Base-by-base conservation (phyloP, 2,113 vertebrate species). In the Sinocyclocheilus anophthalmus region DNA sequence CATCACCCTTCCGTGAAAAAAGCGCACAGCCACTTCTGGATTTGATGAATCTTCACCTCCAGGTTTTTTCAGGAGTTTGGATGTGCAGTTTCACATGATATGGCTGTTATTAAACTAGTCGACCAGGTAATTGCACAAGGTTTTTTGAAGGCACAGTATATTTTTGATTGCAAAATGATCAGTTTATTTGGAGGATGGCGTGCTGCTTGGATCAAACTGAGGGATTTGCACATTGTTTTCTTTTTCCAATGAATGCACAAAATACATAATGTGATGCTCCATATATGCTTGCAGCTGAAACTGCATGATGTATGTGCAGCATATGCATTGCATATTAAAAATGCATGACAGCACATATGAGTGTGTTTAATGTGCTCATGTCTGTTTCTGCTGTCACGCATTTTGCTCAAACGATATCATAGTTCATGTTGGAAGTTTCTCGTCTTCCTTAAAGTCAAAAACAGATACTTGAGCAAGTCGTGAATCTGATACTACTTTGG, bases 101-200 rank as follows among this genome's bases (percentile, higher is more conserved):
- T 96, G 95, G 95, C 95, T 91, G 95, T 96, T 73, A 94, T 96
- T 84, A 96, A 95, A 86, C 94, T 96, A 92, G 92, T 92, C 87
- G 95, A 96, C 26, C 95, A 96, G 95, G 95, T 96, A 93, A 89
- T 42, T 39, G 10, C 33, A 16, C 11, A 45, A 4, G 16, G 24
- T 4, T 70, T 70, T 70, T 37, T 30, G 1, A 70, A 88, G 53
- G 88, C 88, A 45, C 37, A 37, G 5, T 37, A 45, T 37, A 22
- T 55, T 76, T 78, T 39, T 65, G 7, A 0, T 59, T 81, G 65
- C 63, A n/a, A 33, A 61, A 48, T 37, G 2, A 61, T 42, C 14
- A 7, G 45, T 50, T 76, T 4, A 53, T 10, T 55, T 55, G 16
- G 11, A 59, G 12, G 10, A 55, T 77, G 12, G 4, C 13, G 20